These are phyloP conservation scores for Maconellicoccus hirsutus DNA, from an alignment of 1,140 invertebrate genomes.

Conservation along the genomic window DNA sequence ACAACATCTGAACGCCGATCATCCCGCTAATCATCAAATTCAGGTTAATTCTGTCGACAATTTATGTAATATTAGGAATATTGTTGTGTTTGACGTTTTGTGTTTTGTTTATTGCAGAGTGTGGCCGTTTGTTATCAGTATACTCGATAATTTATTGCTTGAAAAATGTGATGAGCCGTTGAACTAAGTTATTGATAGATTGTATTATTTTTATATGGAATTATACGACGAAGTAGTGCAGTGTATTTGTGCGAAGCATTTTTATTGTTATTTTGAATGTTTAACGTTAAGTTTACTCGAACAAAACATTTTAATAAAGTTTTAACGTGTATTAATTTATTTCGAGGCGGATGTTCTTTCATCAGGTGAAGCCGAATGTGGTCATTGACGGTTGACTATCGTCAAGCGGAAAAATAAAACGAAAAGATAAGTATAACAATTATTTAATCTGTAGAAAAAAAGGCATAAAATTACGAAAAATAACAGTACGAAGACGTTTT, in stretches of 20 bases:
- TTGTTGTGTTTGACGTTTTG: too few relatives aligned
- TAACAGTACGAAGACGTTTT: too few relatives aligned
- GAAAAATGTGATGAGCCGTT: background rate
- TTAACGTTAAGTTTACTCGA: background rate
- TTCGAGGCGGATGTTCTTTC: too few relatives aligned
- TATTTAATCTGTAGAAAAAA: too few relatives aligned
- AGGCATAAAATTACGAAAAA: too few relatives aligned
- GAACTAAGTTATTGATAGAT: background rate
- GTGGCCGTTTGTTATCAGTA: conserved; percentile 8
- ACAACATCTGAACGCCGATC: conserved; percentile 57
- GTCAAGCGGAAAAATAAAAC: too few relatives aligned
- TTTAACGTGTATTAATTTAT: background rate
- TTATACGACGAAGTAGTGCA: background rate
- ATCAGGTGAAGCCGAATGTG: too few relatives aligned
- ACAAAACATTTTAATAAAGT: background rate
- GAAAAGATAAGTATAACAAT: too few relatives aligned
- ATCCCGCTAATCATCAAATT: conserved; percentile 31
- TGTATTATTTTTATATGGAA: background rate
- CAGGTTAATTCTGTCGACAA: background rate
- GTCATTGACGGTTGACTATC: too few relatives aligned
- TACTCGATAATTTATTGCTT: background rate
- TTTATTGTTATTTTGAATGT: background rate
- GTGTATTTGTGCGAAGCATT: background rate
- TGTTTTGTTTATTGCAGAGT: conserved; percentile 4
- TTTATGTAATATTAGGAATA: too few relatives aligned